Base-by-base conservation (phyloP, 2,113 vertebrate genomes). In the Nyctereutes procyonoides region DNA sequence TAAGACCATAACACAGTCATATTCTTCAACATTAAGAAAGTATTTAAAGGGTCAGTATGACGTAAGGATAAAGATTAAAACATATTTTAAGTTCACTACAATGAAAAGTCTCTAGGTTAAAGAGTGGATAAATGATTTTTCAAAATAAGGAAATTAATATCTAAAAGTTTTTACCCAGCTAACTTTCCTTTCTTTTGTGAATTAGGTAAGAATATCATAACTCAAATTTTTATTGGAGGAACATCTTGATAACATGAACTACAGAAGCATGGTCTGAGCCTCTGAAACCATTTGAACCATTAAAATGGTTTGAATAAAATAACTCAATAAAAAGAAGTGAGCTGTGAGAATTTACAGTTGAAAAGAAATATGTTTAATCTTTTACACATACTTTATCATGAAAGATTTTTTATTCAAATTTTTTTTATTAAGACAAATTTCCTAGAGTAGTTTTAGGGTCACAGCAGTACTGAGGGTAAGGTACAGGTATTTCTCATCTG, bases 81-180 rank as follows among this genome's bases (percentile, higher is more conserved):
- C 4, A 74, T 43, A 95, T 89, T 77, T 92, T 90, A 92, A 60
- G 35, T 83, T 85, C 85, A 82, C 35, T 32, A 92, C 26, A 83
- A 95, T 83, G 24, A 96, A 85, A 93, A 12, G 30, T 88, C 67
- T 93, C 67, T 67, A 71, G 55, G 24, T 80, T 76, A 96, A 94
- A 85, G 0, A 81, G 3, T 53, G 7, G 11, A 71, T n/a, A 96
- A n/a, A 26, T 8, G 12, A 15, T n/a, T 96, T 96, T 96, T 69
- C 38, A 92, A 95, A 94, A n/a, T 51, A 94, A 96, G 32, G 11
- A 88, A 92, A 90, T 80, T 90, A 65, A 84, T 53, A 93, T 62
- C 58, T 86, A 90, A 93, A 83, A 63, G 20, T 38, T 11, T 92
- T 89, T 92, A 95, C 28, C 83, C 28, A 83, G 53, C 5, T 60